Evolutionary conservation across 2,113 vertebrate genomes (phyloP), one percentile per base, ranked within the genome.

Genomic region (Tenrec ecaudatus): DNA sequence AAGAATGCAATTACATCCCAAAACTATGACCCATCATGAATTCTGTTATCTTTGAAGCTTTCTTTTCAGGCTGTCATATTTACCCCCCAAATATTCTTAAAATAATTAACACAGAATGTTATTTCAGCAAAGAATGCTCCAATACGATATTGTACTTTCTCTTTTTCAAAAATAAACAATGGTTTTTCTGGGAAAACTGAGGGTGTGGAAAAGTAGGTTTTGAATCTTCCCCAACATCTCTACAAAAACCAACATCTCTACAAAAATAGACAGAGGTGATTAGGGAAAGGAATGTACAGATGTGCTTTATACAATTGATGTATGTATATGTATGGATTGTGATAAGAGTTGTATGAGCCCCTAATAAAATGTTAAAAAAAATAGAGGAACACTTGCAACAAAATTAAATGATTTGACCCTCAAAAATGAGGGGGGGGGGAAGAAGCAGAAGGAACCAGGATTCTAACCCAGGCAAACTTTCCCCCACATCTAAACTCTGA

Each of bases 1-100:
- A 95, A 97, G 88, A 60, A 57, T 82, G 90, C 81, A 95, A 75
- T 62, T 0, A 1, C 36, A 47, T 36, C 80, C 0, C 69, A 17
- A 43, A 92, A 31, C 69, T 85, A 31, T 69, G 27, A 17, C 40
- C 57, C 91, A 29, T 53, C 82, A 53, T 91, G 68, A 88, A 66
- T 71, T 62, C 36, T 84, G 71, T 33, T 82, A 79, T 71, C 69
- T 90, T 47, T 38, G 80, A 89, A 86, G 23, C 1, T 14, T 71
- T 79, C 20, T 53, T 93, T 79, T 33, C 33, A 92, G 36, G 16
- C 38, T 77, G 22, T 0, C 20, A 79, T 71, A 82, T 33, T 77
- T 85, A 53, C n/a, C 82, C 22, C 16, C 4, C 40, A 2, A 62
- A 62, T 47, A 40, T 6, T 38, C 58, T 60, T 92, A 68, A 92